Evolutionary conservation across 1,140 invertebrate genomes (phyloP).

Genomic region (Drosophila dunni): DNA sequence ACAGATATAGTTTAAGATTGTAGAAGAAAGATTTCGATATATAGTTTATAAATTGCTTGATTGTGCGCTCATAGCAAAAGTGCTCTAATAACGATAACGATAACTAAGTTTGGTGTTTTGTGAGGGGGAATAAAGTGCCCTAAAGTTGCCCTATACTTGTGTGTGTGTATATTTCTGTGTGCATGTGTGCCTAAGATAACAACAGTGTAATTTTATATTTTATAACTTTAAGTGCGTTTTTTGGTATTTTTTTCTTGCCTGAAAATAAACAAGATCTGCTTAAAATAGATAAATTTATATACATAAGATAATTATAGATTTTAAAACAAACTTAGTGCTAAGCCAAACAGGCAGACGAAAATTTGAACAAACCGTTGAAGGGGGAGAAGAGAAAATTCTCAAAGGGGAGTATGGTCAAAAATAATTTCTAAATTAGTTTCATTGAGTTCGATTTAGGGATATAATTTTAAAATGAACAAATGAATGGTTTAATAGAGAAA

Average conservation of each 20-base stretch:
- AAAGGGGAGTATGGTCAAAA: no score
- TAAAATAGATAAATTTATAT: conserved; percentile 53
- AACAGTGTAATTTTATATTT: conserved; percentile 13
- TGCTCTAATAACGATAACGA: conserved; percentile 44
- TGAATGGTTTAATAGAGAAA: no score
- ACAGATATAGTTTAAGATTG: conserved; percentile 19
- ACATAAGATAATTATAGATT: conserved; percentile 35
- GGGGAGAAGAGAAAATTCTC: not conserved
- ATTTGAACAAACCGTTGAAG: conserved; percentile 46
- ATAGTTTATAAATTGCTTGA: conserved; percentile 38
- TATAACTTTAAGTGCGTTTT: conserved; percentile 34
- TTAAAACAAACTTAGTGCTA: conserved; percentile 40
- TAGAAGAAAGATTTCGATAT: conserved; percentile 7
- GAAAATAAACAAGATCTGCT: conserved; percentile 65
- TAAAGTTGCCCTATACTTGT: conserved; percentile 33
- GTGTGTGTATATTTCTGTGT: not conserved
- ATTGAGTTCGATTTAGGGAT: no score
- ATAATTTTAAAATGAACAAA: no score
- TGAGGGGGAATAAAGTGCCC: conserved; percentile 21
- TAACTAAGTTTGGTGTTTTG: conserved; percentile 34
- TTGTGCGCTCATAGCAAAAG: conserved; percentile 54
- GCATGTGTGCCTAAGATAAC: conserved; percentile 30
- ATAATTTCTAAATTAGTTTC: no score
- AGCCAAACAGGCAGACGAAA: conserved; percentile 34
- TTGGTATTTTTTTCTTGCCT: conserved; percentile 46